Base-by-base conservation (phyloP, 1,140 invertebrate species). In the Heliothis subflexa region DNA sequence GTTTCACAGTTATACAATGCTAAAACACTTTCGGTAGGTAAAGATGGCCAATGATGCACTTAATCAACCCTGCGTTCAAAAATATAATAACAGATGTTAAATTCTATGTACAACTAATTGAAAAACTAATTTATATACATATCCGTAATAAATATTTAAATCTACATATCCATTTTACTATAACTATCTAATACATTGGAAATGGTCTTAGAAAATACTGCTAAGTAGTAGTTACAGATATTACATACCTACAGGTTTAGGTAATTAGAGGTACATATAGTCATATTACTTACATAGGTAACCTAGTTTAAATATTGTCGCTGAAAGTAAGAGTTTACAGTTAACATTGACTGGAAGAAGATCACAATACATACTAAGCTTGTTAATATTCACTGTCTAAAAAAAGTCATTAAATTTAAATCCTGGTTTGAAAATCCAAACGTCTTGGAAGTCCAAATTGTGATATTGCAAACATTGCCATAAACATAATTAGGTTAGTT, bases 301-400 rank as follows among this genome's bases (percentile, higher is more conserved):
- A 7, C 4, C 59, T 33, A 33, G 13, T 61, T 33, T 9, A 61
- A 25, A 61, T 61, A 33, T 64, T 45, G n/a, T 18, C 61, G 18
- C 18, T 11, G 18, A 55, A 55, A 40, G 33, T 40, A 18, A 73
- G 9, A 12, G n/a, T 16, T 54, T 33, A 70, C 21, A 52, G 16
- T 54, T 33, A 50, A 70, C 33, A 57, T 59, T 73, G 71, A 73
- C 71, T 73, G 59, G 71, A 71, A 71, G 14, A 55, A 55, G 55
- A 71, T 71, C 68, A 71, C 68, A 16, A 50, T 70, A 18, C 3
- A 16, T 64, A 40, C 28, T 0, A 54, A 66, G 25, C 9, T 13
- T n/a, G 54, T 54, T 28, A 71, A 21, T 0, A 28, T 52, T 52
- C 16, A 50, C 14, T 10, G 16, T 33, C 47, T 70, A 52, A 21